These are phyloP conservation scores for Spondyliosoma cantharus DNA, from an alignment of 2,797 vertebrate species.

Conservation along the genomic window DNA sequence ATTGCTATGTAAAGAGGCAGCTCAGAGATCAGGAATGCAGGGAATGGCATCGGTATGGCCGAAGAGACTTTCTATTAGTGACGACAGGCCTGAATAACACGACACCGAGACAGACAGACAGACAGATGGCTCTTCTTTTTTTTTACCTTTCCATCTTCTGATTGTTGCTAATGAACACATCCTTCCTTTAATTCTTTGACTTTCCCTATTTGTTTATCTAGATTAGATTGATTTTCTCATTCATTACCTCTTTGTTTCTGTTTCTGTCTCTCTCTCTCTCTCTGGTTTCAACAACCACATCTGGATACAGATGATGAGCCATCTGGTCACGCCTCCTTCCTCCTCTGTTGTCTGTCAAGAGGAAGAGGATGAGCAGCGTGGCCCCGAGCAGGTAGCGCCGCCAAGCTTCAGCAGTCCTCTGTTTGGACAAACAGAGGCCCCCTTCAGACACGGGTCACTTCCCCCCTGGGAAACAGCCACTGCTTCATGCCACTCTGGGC, in stretches of 20 bases:
- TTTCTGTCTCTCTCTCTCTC: not conserved
- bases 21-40: constrained; percentile 49
- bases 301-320: constrained; percentile 51
- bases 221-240: constrained; percentile 4
- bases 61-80: constrained; percentile 20
- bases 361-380: constrained; percentile 39
- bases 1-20: constrained; percentile 24
- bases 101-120: constrained; percentile 10
- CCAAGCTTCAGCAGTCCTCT: constrained; percentile 74
- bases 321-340: constrained; percentile 48
- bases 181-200: not conserved
- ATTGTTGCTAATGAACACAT: not conserved
- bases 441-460: constrained; percentile 84
- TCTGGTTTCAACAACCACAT: not conserved
- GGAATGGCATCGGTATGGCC: constrained; percentile 53
- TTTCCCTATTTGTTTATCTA: not conserved
- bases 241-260: not conserved
- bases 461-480: constrained; percentile 63
- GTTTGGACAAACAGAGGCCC: constrained; percentile 79
- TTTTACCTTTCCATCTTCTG: constrained; percentile 11
- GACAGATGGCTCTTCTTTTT: not conserved
- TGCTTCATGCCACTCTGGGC: constrained; percentile 52
- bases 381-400: constrained; percentile 64
- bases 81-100: constrained; percentile 14
- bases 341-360: constrained; percentile 73